These are phyloP conservation scores for Cariama cristata DNA, from an alignment of 2,113 vertebrate species.

Conservation along the genomic window DNA sequence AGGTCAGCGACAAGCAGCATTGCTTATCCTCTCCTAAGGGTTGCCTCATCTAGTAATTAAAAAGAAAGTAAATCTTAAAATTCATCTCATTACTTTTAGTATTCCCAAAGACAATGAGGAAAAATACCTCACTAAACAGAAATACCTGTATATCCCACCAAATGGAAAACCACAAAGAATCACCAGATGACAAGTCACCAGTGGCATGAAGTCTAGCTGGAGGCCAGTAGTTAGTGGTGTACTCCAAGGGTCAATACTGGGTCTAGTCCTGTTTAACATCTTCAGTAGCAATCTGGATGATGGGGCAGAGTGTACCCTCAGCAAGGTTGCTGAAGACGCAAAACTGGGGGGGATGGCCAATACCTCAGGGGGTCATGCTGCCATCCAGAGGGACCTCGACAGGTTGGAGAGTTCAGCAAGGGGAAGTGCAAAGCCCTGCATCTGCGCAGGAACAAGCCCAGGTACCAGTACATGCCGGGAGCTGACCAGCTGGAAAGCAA, in stretches of 20 bases:
- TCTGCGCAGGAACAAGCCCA: not conserved
- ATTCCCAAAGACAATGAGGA: not conserved
- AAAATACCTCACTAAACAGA: not conserved
- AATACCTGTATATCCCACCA: not conserved
- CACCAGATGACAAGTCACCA: not conserved
- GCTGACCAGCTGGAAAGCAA: not conserved
- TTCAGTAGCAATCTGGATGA: not conserved
- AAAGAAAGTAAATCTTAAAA: not conserved
- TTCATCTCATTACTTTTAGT: not conserved
- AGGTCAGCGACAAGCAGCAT: not conserved
- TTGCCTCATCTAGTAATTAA: not conserved
- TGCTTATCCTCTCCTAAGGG: not conserved
- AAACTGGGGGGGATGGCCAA: rapidly evolving
- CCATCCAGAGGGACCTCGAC: not conserved
- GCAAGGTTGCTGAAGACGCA: not conserved
- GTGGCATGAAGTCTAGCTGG: rapidly evolving
- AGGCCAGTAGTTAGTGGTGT: not conserved
- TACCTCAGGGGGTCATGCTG: not conserved
- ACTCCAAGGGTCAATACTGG: not conserved
- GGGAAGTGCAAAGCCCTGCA: not conserved
- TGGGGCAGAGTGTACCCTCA: not conserved
- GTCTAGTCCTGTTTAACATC: not conserved
- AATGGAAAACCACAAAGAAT: not conserved
- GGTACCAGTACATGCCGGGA: not conserved
- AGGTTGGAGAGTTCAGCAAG: not conserved